Percentiles rank a stretch among this genome's conserved stretches.
Conservation (phyloP, 1,140 invertebrate species). For the Nasonia giraulti region DNA sequence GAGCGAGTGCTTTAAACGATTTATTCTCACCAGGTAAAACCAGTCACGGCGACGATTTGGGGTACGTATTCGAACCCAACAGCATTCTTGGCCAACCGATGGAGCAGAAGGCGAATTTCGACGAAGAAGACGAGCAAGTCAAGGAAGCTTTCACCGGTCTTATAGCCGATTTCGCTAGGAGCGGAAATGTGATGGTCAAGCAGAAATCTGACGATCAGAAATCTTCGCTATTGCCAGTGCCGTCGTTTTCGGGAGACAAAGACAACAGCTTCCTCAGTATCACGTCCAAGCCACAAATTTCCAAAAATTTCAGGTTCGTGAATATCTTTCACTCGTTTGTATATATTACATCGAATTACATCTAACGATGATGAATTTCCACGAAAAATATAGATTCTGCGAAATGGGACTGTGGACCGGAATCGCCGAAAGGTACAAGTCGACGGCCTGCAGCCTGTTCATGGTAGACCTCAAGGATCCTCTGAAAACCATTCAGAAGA, state of each 20-base stretch:
- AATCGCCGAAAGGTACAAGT: constrained; percentile 72
- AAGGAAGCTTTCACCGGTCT: constrained; percentile 78
- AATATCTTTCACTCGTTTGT: background rate
- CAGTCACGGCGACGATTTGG: constrained; percentile 81
- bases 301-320: constrained; percentile 74
- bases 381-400: constrained; percentile 67
- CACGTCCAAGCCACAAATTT: constrained; percentile 68
- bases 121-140: constrained; percentile 77
- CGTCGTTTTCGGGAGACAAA: constrained; percentile 71
- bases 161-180: constrained; percentile 80
- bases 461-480: constrained; percentile 36
- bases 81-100: constrained; percentile 76
- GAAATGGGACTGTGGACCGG: constrained; percentile 79
- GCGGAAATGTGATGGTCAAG: constrained; percentile 61
- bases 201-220: constrained; percentile 31
- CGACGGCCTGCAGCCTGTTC: constrained; percentile 68
- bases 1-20: no score
- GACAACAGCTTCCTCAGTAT: constrained; percentile 77
- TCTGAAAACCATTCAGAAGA: constrained; percentile 35
- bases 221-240: constrained; percentile 56
- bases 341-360: background rate
- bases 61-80: constrained; percentile 80
- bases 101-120: constrained; percentile 63
- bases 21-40: constrained; percentile 66
- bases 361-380: background rate